Conservation (phyloP, 1,140 invertebrate genomes). For the Orius insidiosus region DNA sequence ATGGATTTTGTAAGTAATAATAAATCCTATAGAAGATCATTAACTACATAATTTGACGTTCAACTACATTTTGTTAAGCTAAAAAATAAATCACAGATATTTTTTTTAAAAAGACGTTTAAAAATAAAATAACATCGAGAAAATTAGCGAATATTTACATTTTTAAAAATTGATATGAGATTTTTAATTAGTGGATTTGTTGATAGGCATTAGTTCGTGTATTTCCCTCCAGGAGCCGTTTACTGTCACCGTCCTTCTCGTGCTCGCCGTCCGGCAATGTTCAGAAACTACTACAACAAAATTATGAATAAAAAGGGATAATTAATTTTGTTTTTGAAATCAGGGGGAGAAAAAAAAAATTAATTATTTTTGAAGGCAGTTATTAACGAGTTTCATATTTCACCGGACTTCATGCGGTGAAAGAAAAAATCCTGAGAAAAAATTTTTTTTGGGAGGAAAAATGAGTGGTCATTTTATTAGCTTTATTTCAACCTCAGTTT, state of each 20-base stretch:
- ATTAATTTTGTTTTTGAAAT: neutral
- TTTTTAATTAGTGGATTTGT: slow-evolving; percentile 1
- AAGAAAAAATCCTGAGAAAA: neutral
- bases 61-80: too few relatives aligned
- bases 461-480: neutral
- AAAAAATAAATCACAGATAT: too few relatives aligned
- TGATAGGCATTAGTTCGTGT: slow-evolving; percentile 27
- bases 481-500: too few relatives aligned
- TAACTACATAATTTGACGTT: too few relatives aligned
- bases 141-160: too few relatives aligned
- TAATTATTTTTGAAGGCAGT: too few relatives aligned
- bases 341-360: too few relatives aligned
- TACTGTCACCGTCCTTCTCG: slow-evolving; percentile 26
- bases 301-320: neutral
- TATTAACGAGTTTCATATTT: neutral
- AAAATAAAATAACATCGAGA: too few relatives aligned
- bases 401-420: neutral
- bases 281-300: slow-evolving; percentile 27
- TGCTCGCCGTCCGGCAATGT: slow-evolving; percentile 26
- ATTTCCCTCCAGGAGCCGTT: slow-evolving; percentile 30
- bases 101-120: too few relatives aligned
- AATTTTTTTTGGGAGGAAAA: neutral
- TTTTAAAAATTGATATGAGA: too few relatives aligned
- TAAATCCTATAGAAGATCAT: too few relatives aligned
- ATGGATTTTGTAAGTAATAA: too few relatives aligned